A percentile compares a stretch with the other conserved stretches of the same genome.
Evolutionary conservation across 1,140 invertebrate genomes (phyloP).

Genomic region (Octopus sinensis): DNA sequence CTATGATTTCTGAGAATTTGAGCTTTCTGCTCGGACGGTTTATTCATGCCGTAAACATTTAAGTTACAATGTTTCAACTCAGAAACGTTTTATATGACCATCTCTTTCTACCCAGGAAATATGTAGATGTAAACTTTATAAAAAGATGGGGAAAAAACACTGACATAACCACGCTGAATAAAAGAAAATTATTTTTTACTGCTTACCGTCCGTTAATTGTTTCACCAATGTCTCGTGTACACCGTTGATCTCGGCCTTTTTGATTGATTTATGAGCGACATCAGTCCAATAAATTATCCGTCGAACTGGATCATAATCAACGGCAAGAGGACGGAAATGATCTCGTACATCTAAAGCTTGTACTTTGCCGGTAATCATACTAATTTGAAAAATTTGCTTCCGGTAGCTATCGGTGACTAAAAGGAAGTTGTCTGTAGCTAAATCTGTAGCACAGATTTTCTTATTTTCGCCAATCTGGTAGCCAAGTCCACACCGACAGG

Average conservation of each 20-base stretch:
- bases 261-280: constrained; percentile 38
- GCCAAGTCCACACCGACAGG: constrained; percentile 90
- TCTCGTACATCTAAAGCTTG: constrained; percentile 23
- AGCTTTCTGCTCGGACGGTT: too few relatives aligned
- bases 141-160: neutral
- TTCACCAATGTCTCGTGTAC: constrained; percentile 63
- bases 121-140: neutral
- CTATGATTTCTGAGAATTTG: too few relatives aligned
- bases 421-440: constrained; percentile 35
- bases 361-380: constrained; percentile 21
- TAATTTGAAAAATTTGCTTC: constrained; percentile 40
- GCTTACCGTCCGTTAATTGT: constrained; percentile 61
- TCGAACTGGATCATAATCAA: constrained; percentile 32
- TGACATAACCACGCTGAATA: neutral
- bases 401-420: constrained; percentile 42
- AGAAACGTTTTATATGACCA: too few relatives aligned
- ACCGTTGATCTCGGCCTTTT: constrained; percentile 31
- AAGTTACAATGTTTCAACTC: too few relatives aligned
- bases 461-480: constrained; percentile 71
- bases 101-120: too few relatives aligned
- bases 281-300: constrained; percentile 64
- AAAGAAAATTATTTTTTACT: neutral
- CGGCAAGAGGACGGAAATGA: constrained; percentile 34
- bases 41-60: too few relatives aligned
- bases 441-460: constrained; percentile 69